Evolutionary conservation across 2,113 vertebrate species (phyloP), one percentile per base, ranked within the genome.

Genomic region (Labeo catla): DNA sequence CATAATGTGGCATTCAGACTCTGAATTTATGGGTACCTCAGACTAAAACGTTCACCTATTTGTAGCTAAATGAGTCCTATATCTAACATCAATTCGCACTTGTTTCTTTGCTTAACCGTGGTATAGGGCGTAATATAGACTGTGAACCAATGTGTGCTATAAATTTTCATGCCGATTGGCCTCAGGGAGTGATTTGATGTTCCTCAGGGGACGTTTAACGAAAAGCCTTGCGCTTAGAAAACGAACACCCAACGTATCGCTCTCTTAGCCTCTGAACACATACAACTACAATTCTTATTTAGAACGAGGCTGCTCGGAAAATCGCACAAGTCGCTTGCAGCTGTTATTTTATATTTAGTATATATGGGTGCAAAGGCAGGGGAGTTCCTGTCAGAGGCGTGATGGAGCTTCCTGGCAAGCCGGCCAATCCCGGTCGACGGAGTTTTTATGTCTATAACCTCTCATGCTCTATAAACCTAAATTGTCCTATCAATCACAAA

Each of bases 401-500:
- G 63, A 82, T 82, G 61, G 45, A 82, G 59, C 77, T 63, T 80
- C 36, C 50, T 39, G 76, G 49, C 76, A 78, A 54, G 28, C 36
- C 19, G 57, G 16, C 36, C 36, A 61, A 81, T 81, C 78, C 63
- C 9, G 45, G 45, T 0, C 28, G 28, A 7, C 1, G 0, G 34
- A 80, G 63, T 28, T 28, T 83, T 54, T 70, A 66, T 83, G 65
- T 83, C 77, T 61, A 54, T 70, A 68, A 68, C 63, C 81, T 83
- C 65, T n/a, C 81, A 39, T 39, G 65, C 65, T 68, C 81, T 70
- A 39, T 83, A 83, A 83, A 83, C 45, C 65, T 52, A 70, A 83
- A 83, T 83, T 83, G 65, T 50, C 54, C 65, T 39, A 83, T 83
- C 81, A 83, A 83, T 83, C 81, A 68, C 81, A 54, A 83, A 83